Evolutionary conservation across 2,888 invertebrate genomes (phyloP), one percentile per base, ranked within the genome.

Genomic region (Pachymerium ferrugineum): DNA sequence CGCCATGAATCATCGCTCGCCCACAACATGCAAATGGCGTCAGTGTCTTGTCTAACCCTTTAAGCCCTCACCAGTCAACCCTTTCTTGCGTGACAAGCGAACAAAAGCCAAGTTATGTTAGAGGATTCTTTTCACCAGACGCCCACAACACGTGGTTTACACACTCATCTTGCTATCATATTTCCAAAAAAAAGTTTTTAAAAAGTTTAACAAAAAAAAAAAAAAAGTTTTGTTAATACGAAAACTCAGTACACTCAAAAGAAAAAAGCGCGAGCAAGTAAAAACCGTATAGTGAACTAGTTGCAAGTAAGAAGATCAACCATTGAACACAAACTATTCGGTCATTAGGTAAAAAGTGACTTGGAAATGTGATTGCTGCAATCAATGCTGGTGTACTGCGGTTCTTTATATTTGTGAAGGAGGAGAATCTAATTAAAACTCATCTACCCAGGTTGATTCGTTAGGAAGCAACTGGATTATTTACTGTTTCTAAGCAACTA

Each of bases 41-140:
- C 47, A 54, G 47, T 54, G 47, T 54, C 47, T 54, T 54, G 47
- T 54, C 47, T 54, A 54, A 54, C 47, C 47, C 47, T 54, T 54
- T 54, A 54, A 54, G 47, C 47, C 22, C 47, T 54, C 47, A 54
- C 47, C 47, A 54, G 47, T 54, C 47, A 54, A 54, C 47, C 47
- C 47, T 54, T 54, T 54, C 47, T 54, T 54, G 47, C 47, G 19
- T 54, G 47, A 54, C 47, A 54, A 54, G 47, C 47, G 47, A 54
- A 54, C 47, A 54, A 54, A 54, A 54, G 47, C 47, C 19, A 54
- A 54, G 47, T 54, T 54, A 54, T 54, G 47, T 54, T 22, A 10
- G 47, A n/a, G 47, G 47, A 54, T 54, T 16, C 47, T 22, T 54
- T 54, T 54, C 47, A 54, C 47, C 47, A 54, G 47, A 54, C 47